A percentile compares a stretch with the other conserved stretches of the same genome.
phyloP scores from a whole-genome alignment of 2,888 invertebrate genomes.

The Ypsolopha sequella region DNA sequence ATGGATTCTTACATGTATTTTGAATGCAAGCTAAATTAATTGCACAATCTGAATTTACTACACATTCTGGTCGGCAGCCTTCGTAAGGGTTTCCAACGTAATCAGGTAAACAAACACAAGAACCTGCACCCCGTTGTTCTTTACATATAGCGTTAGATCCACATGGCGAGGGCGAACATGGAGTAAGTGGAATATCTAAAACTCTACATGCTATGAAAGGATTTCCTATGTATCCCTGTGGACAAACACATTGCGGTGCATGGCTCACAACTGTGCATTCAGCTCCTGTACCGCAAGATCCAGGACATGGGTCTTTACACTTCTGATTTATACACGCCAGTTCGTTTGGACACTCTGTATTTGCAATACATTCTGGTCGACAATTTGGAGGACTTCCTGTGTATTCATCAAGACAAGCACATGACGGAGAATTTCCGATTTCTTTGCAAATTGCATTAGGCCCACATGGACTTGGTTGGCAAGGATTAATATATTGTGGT shows the following conservation, averaged over 20 bases:
- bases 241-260: constrained; percentile 80
- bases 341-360: constrained; percentile 78
- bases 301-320: constrained; percentile 81
- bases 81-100: constrained; percentile 83
- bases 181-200: constrained; percentile 61
- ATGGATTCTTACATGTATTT: constrained; percentile 82
- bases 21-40: constrained; percentile 79
- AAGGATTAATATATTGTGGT: constrained; percentile 61
- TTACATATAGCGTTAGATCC: constrained; percentile 80
- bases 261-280: constrained; percentile 82
- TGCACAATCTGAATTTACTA: constrained; percentile 79
- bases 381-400: constrained; percentile 80
- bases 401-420: constrained; percentile 78
- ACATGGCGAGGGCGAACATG: constrained; percentile 79
- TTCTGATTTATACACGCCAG: constrained; percentile 80
- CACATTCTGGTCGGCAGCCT: constrained; percentile 82
- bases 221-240: constrained; percentile 72
- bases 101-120: constrained; percentile 76
- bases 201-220: constrained; percentile 71
- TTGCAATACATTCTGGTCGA: constrained; percentile 79
- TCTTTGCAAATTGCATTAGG: constrained; percentile 76
- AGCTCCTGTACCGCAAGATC: constrained; percentile 79
- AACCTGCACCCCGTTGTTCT: constrained; percentile 76
- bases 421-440: constrained; percentile 74
- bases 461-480: constrained; percentile 83